Percentiles rank a stretch among this genome's conserved stretches.
Conservation (phyloP, 2,888 invertebrate genomes). For the Cremastinae sp. region DNA sequence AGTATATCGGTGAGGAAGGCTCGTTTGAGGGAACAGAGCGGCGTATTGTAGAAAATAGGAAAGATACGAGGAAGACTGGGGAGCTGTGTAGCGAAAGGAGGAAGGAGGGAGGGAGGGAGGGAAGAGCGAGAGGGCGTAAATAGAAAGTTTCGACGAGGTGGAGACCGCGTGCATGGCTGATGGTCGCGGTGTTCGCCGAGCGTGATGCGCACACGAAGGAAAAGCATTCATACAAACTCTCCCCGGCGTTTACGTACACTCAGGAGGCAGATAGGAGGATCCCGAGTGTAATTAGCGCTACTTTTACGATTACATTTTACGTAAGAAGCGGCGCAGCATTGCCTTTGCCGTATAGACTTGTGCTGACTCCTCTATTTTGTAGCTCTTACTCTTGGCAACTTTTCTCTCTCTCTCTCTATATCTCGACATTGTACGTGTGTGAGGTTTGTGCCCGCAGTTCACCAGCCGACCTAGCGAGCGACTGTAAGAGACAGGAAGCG, state of each 20-base stretch:
- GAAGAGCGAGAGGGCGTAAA: conserved; percentile 40
- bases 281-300: conserved; percentile 57
- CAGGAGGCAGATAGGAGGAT: conserved; percentile 26
- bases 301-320: conserved; percentile 60
- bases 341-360: conserved; percentile 20
- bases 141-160: conserved; percentile 51
- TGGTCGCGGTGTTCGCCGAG: conserved; percentile 34
- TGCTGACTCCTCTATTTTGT: conserved; percentile 36
- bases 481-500: conserved; percentile 27
- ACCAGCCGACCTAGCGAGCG: conserved; percentile 54
- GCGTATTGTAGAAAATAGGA: conserved; percentile 5
- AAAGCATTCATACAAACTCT: neutral
- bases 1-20: conserved; percentile 16
- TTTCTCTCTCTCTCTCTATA: conserved; percentile 11
- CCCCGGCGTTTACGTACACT: neutral
- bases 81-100: neutral
- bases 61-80: conserved; percentile 2
- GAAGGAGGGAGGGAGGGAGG: neutral
- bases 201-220: conserved; percentile 7
- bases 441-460: conserved; percentile 50
- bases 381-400: conserved; percentile 39
- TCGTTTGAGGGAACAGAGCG: neutral
- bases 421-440: conserved; percentile 5
- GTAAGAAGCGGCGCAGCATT: conserved; percentile 48
- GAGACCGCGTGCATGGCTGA: conserved; percentile 35